phyloP scores from a whole-genome alignment of 2,888 invertebrate genomes.

The Drosophila parthenogenetica region DNA sequence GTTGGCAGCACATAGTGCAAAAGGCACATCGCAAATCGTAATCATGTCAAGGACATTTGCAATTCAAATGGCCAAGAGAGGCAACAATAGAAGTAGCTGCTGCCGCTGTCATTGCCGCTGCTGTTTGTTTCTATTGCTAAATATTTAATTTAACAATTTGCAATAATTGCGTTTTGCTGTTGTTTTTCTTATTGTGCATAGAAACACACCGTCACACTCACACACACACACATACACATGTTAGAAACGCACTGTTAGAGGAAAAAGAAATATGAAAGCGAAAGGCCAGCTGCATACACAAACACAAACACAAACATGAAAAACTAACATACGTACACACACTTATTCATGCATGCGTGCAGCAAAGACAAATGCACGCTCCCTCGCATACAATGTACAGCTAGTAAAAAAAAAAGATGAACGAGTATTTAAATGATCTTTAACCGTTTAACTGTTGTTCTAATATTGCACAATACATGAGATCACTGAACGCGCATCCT shows the following conservation, averaged over 20 bases:
- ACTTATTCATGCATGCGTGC: conserved; percentile 8
- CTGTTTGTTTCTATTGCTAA: conserved; percentile 40
- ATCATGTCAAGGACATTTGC: conserved; percentile 57
- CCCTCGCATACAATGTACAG: conserved; percentile 56
- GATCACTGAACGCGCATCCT: conserved; percentile 1
- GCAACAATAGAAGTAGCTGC: conserved; percentile 16
- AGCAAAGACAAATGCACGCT: conserved; percentile 25
- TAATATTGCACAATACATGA: conserved; percentile 16
- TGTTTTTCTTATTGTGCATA: conserved; percentile 66
- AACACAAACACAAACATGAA: conserved; percentile 13
- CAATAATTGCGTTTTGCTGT: conserved; percentile 47
- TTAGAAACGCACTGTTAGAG: conserved; percentile 17
- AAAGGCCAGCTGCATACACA: conserved; percentile 53
- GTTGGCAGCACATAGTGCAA: conserved; percentile 16
- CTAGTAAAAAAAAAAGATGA: conserved; percentile 56
- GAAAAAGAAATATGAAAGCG: conserved; percentile 17
- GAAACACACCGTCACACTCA: conserved; percentile 18
- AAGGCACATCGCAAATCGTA: conserved; percentile 37
- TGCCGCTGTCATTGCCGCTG: neutral
- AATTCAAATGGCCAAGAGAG: conserved; percentile 24
- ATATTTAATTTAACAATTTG: conserved; percentile 67
- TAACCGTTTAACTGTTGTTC: conserved; percentile 26
- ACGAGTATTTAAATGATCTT: conserved; percentile 41
- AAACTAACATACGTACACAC: neutral
- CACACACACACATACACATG: conserved; percentile 30